Evolutionary conservation across 2,797 vertebrate genomes (phyloP), one percentile per base, ranked within the genome.

Genomic region (Podargus strigoides): DNA sequence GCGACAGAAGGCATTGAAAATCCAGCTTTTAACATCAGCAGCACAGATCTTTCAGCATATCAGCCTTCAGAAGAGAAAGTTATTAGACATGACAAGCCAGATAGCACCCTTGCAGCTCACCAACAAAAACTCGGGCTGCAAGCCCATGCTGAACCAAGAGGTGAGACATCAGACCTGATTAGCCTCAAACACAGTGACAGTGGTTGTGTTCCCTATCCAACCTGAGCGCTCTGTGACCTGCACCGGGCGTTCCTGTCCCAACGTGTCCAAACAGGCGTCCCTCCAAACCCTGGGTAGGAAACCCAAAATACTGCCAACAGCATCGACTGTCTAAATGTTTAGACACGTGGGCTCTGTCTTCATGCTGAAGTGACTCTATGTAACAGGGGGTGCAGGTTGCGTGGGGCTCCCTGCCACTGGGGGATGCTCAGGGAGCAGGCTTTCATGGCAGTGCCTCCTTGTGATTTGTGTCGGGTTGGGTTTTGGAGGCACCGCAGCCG

Each of bases 131-230:
- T 94, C 94, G 77, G 98, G 98, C 98, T 98, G 98, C 98, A 93
- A 98, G 98, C 98, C 98, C 96, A 94, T 97, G 98, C 98, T 97
- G 97, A 98, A 98, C 97, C 98, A 98, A 98, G 98, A 99, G 99
- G 99, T 99, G 98, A 98, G 98, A 97, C 98, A 98, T 99, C 98
- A 98, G 96, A 98, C 97, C 97, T 90, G 96, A 98, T 99, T 98
- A 99, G 96, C 96, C 94, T 99, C 98, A 99, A 98, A 97, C 41
- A 50, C 96, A 88, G 97, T 95, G 98, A 97, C 98, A 97, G 98
- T 93, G 79, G 91, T 96, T 97, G 96, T 97, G 94, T 97, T 98
- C 97, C 97, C 97, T 97, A 97, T 98, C 98, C 98, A 98, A 98
- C 98, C 98, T 98, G 96, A 96, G 28, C 44, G 6, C 77, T 97